A percentile compares a stretch with the other conserved stretches of the same genome.
Conservation (phyloP, 1,140 invertebrate species). For the Aphidius gifuensis region DNA sequence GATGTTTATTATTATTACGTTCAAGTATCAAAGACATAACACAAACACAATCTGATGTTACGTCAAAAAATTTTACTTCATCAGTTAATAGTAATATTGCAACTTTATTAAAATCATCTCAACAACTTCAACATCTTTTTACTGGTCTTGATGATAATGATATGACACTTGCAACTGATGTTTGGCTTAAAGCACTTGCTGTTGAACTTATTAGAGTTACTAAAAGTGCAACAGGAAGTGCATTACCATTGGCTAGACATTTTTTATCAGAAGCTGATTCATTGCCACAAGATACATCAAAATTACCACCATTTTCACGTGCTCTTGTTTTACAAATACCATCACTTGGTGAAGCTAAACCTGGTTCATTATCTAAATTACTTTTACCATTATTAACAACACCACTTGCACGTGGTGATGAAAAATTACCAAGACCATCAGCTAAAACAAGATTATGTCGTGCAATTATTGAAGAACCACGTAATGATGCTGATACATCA, state of each 20-base stretch:
- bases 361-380: constrained; percentile 75
- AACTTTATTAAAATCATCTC: constrained; percentile 67
- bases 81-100: constrained; percentile 59
- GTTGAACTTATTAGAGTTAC: constrained; percentile 78
- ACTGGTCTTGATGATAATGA: constrained; percentile 74
- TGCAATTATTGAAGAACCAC: constrained; percentile 81
- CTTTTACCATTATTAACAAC: constrained; percentile 73
- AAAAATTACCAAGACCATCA: constrained; percentile 50
- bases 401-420: constrained; percentile 42
- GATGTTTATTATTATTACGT: constrained; percentile 47
- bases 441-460: constrained; percentile 58
- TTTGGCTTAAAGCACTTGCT: constrained; percentile 79
- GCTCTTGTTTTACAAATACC: constrained; percentile 75
- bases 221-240: constrained; percentile 61
- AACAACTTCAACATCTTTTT: constrained; percentile 77
- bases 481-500: constrained; percentile 76
- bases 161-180: constrained; percentile 74
- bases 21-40: constrained; percentile 50
- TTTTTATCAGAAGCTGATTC: constrained; percentile 63
- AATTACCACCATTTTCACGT: constrained; percentile 67
- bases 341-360: constrained; percentile 77
- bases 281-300: constrained; percentile 49
- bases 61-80: constrained; percentile 46
- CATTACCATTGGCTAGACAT: constrained; percentile 62
- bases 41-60: constrained; percentile 36